phyloP scores from a whole-genome alignment of 2,888 invertebrate species.

The Chrysina gloriosa region DNA sequence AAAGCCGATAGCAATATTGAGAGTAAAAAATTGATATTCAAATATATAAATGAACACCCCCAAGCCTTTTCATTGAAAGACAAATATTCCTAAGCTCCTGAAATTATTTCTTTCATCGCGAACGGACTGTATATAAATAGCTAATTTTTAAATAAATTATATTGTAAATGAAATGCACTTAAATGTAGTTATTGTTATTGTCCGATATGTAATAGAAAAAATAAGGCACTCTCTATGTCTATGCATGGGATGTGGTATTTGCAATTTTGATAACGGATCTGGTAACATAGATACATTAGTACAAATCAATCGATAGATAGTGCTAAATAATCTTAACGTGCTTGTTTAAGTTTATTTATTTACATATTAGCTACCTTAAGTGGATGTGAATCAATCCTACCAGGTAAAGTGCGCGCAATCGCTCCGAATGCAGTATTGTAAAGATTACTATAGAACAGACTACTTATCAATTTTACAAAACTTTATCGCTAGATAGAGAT shows the following conservation, averaged over 20 bases:
- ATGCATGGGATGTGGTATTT: background rate
- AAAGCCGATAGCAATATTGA: no score
- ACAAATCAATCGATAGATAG: slow-evolving; percentile 16
- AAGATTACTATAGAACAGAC: background rate
- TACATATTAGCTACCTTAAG: slow-evolving; percentile 30
- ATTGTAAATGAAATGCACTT: background rate
- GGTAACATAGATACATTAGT: slow-evolving; percentile 7
- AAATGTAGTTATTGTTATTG: background rate
- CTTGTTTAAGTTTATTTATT: slow-evolving; percentile 38
- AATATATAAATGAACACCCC: no score
- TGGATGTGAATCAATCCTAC: slow-evolving; percentile 19
- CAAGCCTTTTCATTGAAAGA: no score
- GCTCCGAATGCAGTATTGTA: background rate
- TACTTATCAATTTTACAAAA: background rate
- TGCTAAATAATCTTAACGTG: slow-evolving; percentile 42
- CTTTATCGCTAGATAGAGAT: background rate
- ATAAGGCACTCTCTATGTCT: background rate
- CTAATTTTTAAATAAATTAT: background rate
- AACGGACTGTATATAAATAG: no score
- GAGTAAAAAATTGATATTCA: no score
- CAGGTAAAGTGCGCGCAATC: slow-evolving; percentile 6
- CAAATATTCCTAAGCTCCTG: no score
- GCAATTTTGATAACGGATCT: slow-evolving; percentile 23
- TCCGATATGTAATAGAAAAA: slow-evolving; percentile 9
- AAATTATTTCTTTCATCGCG: no score